These are phyloP conservation scores for Pteromalus puparum DNA, from an alignment of 1,140 invertebrate species.

Conservation along the genomic window DNA sequence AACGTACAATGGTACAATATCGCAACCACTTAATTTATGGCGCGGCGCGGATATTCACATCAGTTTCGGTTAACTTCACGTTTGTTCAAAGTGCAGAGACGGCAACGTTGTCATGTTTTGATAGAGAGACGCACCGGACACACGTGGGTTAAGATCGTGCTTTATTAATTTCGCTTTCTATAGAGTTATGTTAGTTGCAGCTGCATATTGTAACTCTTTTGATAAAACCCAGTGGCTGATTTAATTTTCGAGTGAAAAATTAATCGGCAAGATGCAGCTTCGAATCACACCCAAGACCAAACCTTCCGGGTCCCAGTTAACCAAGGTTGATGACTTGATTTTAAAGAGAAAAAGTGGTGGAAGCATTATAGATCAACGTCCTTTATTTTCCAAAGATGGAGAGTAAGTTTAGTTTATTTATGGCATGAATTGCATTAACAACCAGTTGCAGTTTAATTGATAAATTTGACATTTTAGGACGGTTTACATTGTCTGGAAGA, in stretches of 20 bases:
- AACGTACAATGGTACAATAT: too few relatives aligned
- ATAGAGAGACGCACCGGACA: background rate
- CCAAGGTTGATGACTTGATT: conserved; percentile 64
- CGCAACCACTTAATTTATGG: too few relatives aligned
- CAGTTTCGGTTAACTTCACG: background rate
- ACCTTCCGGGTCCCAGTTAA: background rate
- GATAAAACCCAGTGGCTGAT: background rate
- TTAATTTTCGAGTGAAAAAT: background rate
- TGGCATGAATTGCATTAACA: background rate
- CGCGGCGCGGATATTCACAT: background rate
- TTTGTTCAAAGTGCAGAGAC: background rate
- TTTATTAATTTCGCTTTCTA: background rate
- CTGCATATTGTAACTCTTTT: background rate
- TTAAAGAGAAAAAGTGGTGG: conserved; percentile 77
- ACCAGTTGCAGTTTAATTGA: background rate
- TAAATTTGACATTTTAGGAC: conserved; percentile 34
- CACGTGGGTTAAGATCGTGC: conserved; percentile 17
- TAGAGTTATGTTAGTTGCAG: background rate
- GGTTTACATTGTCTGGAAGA: conserved; percentile 77
- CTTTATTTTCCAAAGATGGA: conserved; percentile 79
- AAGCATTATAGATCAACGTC: conserved; percentile 78
- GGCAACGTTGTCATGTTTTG: conserved; percentile 12
- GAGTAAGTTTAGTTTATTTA: conserved; percentile 75
- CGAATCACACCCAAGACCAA: conserved; percentile 15
- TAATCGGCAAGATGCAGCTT: conserved; percentile 35